Percentiles rank a stretch among this genome's conserved stretches.
Conservation (phyloP, 2,797 vertebrate genomes). For the Carduelis carduelis region DNA sequence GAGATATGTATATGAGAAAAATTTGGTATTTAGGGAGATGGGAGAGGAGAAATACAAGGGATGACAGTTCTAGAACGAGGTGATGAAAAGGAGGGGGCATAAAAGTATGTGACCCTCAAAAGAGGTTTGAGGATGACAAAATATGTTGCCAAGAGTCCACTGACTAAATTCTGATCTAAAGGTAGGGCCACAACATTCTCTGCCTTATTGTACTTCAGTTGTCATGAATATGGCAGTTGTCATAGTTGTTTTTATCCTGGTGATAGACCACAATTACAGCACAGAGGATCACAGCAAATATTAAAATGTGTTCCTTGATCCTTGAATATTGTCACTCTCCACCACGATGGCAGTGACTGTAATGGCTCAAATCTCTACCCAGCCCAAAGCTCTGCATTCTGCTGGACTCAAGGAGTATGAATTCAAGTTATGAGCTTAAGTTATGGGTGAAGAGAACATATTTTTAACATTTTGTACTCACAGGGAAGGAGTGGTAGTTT, state of each 20-base stretch:
- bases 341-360: not conserved
- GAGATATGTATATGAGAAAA: not conserved
- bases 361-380: rapidly evolving
- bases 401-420: not conserved
- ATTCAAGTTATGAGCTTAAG: not conserved
- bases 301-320: rapidly evolving
- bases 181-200: not conserved
- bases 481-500: not conserved
- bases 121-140: not conserved
- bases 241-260: not conserved
- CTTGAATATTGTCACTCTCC: not conserved
- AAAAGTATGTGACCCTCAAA: not conserved
- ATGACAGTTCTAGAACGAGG: not conserved
- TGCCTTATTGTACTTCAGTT: not conserved
- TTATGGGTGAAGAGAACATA: not conserved
- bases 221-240: not conserved
- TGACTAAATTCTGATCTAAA: not conserved
- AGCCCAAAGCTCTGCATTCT: not conserved
- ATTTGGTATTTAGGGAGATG: not conserved
- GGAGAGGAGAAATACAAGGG: not conserved
- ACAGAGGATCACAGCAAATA: not conserved
- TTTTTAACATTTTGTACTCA: not conserved
- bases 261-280: not conserved
- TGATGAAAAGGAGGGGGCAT: not conserved
- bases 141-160: not conserved